Conservation (phyloP, 2,888 invertebrate genomes). For the Choreutis nemorana region DNA sequence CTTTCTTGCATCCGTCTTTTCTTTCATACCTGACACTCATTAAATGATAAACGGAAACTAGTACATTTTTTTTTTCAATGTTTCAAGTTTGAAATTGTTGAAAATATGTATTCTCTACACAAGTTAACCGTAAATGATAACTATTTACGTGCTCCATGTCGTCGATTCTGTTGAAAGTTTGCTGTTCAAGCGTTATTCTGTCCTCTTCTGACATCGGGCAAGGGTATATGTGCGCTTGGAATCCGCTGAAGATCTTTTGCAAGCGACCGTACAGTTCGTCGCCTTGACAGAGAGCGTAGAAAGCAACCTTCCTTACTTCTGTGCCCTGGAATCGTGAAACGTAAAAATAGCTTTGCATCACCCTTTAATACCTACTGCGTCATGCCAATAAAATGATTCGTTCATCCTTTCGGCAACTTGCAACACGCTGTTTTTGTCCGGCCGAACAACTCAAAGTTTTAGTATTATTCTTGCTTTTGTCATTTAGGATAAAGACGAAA, state of each 20-base stretch:
- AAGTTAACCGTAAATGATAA: too few relatives aligned
- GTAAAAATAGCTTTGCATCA: too few relatives aligned
- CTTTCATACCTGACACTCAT: too few relatives aligned
- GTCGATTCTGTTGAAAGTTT: too few relatives aligned
- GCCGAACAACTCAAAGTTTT: too few relatives aligned
- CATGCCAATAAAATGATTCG: too few relatives aligned
- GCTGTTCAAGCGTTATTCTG: too few relatives aligned
- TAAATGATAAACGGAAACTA: constrained; percentile 3
- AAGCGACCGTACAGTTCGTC: constrained; percentile 81
- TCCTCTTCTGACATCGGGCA: constrained; percentile 83
- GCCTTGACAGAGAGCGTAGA: constrained; percentile 84
- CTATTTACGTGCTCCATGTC: constrained; percentile 76
- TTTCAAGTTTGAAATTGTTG: not conserved
- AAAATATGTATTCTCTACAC: too few relatives aligned
- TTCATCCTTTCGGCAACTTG: too few relatives aligned
- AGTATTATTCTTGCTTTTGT: not conserved
- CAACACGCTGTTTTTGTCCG: too few relatives aligned
- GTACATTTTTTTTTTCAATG: not conserved
- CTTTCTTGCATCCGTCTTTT: too few relatives aligned
- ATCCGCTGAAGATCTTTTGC: constrained; percentile 88
- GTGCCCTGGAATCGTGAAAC: constrained; percentile 82
- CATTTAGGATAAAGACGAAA: not conserved
- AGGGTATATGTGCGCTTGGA: constrained; percentile 85
- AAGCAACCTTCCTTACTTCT: constrained; percentile 84
- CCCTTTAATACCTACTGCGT: too few relatives aligned